Percentiles rank a stretch among this genome's conserved stretches.
Conservation (phyloP, 2,113 vertebrate species). For the Anser cygnoides region DNA sequence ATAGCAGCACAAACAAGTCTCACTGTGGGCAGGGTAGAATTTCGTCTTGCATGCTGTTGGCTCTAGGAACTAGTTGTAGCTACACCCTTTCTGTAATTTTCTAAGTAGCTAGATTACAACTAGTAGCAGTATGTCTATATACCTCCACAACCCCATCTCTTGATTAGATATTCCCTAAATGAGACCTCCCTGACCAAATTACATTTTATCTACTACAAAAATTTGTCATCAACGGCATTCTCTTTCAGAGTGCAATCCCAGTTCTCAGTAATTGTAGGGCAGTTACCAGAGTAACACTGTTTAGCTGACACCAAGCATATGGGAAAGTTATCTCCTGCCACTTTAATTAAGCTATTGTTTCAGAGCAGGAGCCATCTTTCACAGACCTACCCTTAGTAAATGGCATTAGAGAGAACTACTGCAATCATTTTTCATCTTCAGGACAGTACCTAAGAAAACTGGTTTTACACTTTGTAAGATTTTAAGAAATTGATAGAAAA, state of each 20-base stretch:
- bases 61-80: neutral
- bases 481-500: neutral
- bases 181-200: neutral
- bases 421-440: neutral
- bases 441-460: neutral
- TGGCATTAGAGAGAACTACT: no score
- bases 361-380: neutral
- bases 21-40: rapidly evolving
- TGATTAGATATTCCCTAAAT: neutral
- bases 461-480: neutral
- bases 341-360: neutral
- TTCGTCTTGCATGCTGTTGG: neutral
- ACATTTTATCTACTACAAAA: neutral
- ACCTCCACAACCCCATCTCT: neutral
- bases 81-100: neutral
- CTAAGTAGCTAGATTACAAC: neutral
- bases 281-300: neutral
- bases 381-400: neutral
- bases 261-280: neutral
- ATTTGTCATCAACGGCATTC: neutral
- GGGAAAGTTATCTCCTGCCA: neutral
- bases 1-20: neutral
- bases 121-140: neutral
- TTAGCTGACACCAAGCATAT: neutral
- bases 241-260: neutral